Evolutionary conservation across 2,797 vertebrate genomes (phyloP).

Genomic region (Oreochromis mossambicus): DNA sequence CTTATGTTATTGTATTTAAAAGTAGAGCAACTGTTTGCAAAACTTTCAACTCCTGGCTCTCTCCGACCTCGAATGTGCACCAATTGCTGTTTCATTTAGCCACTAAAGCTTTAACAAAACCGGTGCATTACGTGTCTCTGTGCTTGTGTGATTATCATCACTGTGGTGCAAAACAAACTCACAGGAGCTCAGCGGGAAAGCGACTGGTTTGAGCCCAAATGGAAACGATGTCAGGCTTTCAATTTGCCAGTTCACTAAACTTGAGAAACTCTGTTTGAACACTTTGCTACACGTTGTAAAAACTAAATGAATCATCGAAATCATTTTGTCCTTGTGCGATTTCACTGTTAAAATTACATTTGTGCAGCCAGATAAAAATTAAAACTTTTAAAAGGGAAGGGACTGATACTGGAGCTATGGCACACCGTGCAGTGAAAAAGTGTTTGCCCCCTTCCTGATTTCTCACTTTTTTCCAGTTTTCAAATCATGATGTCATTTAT

Average conservation of each 20-base stretch:
- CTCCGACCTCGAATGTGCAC: neutral
- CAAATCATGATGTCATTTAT: no score
- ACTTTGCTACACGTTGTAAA: neutral
- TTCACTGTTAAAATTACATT: neutral
- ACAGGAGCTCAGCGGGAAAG: neutral
- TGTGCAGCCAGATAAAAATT: neutral
- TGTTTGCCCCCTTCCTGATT: neutral
- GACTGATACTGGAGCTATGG: neutral
- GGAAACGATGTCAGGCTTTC: neutral
- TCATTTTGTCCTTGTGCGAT: neutral
- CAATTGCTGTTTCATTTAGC: neutral
- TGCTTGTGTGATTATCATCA: neutral
- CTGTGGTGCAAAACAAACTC: neutral
- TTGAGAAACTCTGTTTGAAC: neutral
- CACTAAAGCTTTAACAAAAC: neutral
- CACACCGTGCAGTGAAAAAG: neutral
- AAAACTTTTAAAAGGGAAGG: neutral
- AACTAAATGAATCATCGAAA: neutral
- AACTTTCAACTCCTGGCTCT: neutral
- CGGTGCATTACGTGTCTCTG: neutral
- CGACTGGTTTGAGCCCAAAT: neutral
- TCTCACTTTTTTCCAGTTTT: neutral
- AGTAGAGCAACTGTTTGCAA: neutral
- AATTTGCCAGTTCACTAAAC: conserved; percentile 22
- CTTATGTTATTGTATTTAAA: neutral